These are phyloP conservation scores for Drepanosiphum platanoidis DNA, from an alignment of 2,888 invertebrate genomes.

Conservation along the genomic window DNA sequence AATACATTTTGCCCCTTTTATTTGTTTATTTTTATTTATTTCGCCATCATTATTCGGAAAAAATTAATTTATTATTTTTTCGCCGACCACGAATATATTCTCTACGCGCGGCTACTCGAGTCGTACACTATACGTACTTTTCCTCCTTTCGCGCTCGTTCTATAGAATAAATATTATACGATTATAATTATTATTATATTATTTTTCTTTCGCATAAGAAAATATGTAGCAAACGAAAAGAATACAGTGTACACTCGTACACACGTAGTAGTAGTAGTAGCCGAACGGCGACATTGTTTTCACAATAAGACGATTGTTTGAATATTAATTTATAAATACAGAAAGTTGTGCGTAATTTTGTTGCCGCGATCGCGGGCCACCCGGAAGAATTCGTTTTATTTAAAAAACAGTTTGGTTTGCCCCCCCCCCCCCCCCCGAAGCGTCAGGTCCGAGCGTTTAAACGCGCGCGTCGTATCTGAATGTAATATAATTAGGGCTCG, in stretches of 20 bases:
- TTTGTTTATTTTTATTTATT: neutral
- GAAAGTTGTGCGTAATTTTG: neutral
- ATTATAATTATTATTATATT: neutral
- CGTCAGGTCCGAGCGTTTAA: no score
- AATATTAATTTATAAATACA: neutral
- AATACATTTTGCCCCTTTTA: neutral
- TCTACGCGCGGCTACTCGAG: no score
- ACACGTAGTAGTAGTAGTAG: neutral
- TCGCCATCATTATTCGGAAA: no score
- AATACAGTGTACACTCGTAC: neutral
- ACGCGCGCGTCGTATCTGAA: no score
- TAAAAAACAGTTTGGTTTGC: neutral
- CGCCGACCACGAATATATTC: neutral
- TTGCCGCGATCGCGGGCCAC: neutral
- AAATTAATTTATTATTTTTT: neutral
- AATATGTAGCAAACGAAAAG: neutral
- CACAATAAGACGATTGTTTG: neutral
- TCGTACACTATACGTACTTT: neutral
- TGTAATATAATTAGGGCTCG: no score
- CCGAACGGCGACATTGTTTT: neutral
- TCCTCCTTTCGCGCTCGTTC: neutral
- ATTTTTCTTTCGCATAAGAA: neutral
- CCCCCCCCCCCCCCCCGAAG: no score
- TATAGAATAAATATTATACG: neutral
- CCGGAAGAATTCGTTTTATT: neutral